Evolutionary conservation across 2,797 vertebrate species (phyloP), one percentile per base, ranked within the genome.

Genomic region (Microctenopoma stevenorrisi): DNA sequence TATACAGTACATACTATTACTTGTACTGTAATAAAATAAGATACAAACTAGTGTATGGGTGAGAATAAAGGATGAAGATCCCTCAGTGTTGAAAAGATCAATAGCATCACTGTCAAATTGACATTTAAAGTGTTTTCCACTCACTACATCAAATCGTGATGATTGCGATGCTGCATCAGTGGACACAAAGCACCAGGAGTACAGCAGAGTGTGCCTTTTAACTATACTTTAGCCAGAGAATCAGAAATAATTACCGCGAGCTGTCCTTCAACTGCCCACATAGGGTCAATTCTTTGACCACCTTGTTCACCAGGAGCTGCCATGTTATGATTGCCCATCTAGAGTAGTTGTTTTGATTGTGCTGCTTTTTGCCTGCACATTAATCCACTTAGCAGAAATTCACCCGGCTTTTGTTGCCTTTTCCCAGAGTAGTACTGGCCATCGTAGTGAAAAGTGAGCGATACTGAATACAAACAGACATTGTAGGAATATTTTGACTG

Each of bases 171-270:
- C 57, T 43, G 58, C 44, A n/a, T 48, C 44, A 62, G 64, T 28
- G 51, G 62, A 82, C 44, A 74, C 42, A 64, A 61, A 76, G 68
- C 58, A 44, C 33, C 43, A 18, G 38, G 74, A 81, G 79, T 48
- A 62, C 60, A 81, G 56, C 68, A 67, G 46, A 74, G 54, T 60
- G 73, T 46, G 52, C 68, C 70, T 85, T 80, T 72, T 56, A 74
- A 78, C 72, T 69, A 26, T 7, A 72, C 65, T 79, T 82, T 62
- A 74, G 56, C 58, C 69, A 65, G 58, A 73, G 44, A 85, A 85
- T 85, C 74, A 73, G 66, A 83, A 72, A 71, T 84, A 84, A 89
- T 87, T 76, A 84, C 59, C 53, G 62, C 86, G 71, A 81, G 79
- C 78, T 59, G 63, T 84, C 75, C 84, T 83, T 83, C 83, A 82